phyloP scores from a whole-genome alignment of 92 coral and sea anemone genomes.

The Pocillopora meandrina region DNA sequence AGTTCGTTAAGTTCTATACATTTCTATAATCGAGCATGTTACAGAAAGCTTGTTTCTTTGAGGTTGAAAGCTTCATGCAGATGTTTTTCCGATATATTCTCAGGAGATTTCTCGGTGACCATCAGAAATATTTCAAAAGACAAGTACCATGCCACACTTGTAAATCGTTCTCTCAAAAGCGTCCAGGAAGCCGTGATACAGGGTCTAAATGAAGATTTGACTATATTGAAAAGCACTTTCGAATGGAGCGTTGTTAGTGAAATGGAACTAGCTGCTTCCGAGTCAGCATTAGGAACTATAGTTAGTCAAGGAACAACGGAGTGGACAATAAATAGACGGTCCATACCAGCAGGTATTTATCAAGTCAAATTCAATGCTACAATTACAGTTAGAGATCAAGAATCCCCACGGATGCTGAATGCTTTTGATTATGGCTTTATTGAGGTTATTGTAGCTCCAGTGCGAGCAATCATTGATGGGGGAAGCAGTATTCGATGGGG shows the following conservation, averaged over 20 bases:
- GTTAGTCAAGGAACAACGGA: constrained; percentile 30
- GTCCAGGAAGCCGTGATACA: constrained; percentile 10
- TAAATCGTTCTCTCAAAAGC: constrained; percentile 1
- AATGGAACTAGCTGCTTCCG: constrained; percentile 9
- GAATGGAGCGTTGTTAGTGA: constrained; percentile 27
- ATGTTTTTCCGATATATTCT: neutral
- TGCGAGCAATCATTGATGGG: constrained; percentile 55
- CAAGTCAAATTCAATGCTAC: constrained; percentile 29
- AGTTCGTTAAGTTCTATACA: too few species aligned
- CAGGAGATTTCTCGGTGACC: constrained; percentile 18
- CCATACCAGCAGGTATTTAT: constrained; percentile 18
- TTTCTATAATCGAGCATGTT: too few species aligned
- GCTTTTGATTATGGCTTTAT: constrained; percentile 55
- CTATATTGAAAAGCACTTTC: constrained; percentile 3
- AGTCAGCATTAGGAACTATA: constrained; percentile 9
- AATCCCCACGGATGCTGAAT: neutral
- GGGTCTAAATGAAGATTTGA: constrained; percentile 3
- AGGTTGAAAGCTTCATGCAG: neutral
- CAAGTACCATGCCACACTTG: constrained; percentile 2
- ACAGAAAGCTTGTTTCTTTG: neutral
- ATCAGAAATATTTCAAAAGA: constrained; percentile 28
- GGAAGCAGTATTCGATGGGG: constrained; percentile 38
- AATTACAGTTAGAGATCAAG: constrained; percentile 20
- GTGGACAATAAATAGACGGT: constrained; percentile 28
- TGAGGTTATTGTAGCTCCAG: constrained; percentile 30